Evolutionary conservation across 2,113 vertebrate genomes (phyloP), one percentile per base, ranked within the genome.

Genomic region (Pagrus major): DNA sequence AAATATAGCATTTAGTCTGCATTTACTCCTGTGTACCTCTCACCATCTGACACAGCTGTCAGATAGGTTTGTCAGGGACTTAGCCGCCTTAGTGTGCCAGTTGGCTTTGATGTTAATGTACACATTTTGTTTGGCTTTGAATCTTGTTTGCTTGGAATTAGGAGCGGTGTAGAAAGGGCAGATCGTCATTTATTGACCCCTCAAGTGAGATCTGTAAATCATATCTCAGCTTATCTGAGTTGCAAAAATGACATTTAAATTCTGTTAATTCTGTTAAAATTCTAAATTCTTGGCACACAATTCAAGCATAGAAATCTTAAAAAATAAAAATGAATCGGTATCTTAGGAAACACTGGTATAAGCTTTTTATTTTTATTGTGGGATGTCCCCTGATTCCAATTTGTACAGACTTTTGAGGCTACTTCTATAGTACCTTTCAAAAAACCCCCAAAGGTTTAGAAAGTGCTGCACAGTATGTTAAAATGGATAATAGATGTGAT

Each of bases 1-100:
- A 88, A 87, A 87, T 87, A 81, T 85, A 88, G 87, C 44, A 31
- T 47, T 71, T 58, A 67, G 67, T 78, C 31, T 69, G 76, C 83
- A 63, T 75, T 76, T 54, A 44, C 64, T 81, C 71, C 60, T 46
- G 41, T 64, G 74, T 54, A 79, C 76, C 78, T 78, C 54, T 84
- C 59, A 61, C 54, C 44, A 51, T 86, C 58, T 49, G 68, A 81
- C 84, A 58, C 84, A 85, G 88, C 83, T 88, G 88, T 83, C 85
- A 64, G 67, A 64, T 35, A 39, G 64, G 79, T 72, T 80, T 67
- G 73, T 80, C 85, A 76, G 81, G 72, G 68, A 78, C 51, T 75
- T n/a, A 27, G 67, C 71, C 31, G 20, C 46, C 37, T 9, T 49
- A 31, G 39, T 1, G 20, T 47, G 61, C 68, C 80, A 82, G 77